Evolutionary conservation across 2,113 vertebrate genomes (phyloP).

Genomic region (Lophura nycthemera): DNA sequence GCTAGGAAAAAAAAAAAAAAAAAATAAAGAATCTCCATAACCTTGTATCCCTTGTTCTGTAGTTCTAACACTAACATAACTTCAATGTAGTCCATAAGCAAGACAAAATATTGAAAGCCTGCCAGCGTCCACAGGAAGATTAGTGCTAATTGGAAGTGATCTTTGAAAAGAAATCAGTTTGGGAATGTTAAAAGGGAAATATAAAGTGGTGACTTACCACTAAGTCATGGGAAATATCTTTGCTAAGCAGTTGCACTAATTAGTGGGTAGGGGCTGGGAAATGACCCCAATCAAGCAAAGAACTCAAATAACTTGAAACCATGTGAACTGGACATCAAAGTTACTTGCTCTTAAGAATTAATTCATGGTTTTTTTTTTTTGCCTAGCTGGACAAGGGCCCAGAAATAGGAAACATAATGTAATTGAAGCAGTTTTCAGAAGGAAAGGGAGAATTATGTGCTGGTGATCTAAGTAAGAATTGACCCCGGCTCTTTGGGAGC

Average conservation of each 20-base stretch:
- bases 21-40: background rate
- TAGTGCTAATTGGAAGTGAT: slow-evolving; percentile 55
- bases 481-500: background rate
- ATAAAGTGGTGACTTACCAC: background rate
- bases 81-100: slow-evolving; percentile 19
- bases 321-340: slow-evolving; percentile 20
- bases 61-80: slow-evolving; percentile 20
- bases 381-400: background rate
- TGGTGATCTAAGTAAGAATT: background rate
- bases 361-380: background rate
- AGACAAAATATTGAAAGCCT: slow-evolving; percentile 23
- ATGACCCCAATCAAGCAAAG: slow-evolving; percentile 31
- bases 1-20: background rate
- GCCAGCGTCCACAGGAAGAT: slow-evolving; percentile 17
- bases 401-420: background rate
- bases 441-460: background rate
- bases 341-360: background rate
- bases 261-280: background rate
- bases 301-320: background rate
- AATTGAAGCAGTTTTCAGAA: background rate
- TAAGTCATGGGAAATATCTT: slow-evolving; percentile 40
- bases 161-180: slow-evolving; percentile 36
- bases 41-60: background rate
- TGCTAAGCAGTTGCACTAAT: slow-evolving; percentile 31
- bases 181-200: slow-evolving; percentile 30